phyloP scores from a whole-genome alignment of 2,113 vertebrate genomes.

The Ibidorhyncha struthersii region DNA sequence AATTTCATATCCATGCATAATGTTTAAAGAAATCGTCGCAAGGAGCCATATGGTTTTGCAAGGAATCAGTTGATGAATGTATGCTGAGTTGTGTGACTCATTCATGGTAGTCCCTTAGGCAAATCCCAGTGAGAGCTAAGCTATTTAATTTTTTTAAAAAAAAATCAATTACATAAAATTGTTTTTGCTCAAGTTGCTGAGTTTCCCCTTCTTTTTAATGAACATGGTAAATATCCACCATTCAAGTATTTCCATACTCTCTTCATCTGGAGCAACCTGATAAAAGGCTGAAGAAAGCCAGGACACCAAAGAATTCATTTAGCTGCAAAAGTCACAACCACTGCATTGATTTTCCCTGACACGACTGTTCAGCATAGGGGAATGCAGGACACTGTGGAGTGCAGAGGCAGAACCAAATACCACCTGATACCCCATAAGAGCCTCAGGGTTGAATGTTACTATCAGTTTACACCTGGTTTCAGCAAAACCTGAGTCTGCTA shows the following conservation, averaged over 20 bases:
- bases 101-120: not conserved
- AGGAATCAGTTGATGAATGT: not conserved
- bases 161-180: not conserved
- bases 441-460: not conserved
- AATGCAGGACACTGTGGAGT: not conserved
- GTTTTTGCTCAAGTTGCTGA: not conserved
- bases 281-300: not conserved
- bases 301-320: not conserved
- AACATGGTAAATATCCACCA: not conserved
- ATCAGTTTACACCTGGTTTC: not conserved
- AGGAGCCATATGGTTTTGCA: conserved; percentile 36
- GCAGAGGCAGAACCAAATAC: not conserved
- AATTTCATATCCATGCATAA: not conserved
- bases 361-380: not conserved
- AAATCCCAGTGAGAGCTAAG: not conserved
- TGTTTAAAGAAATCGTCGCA: conserved; percentile 21
- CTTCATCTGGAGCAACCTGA: not conserved
- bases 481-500: not conserved
- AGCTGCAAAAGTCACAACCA: not conserved
- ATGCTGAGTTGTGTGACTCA: conserved; percentile 4
- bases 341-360: not conserved
- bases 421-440: not conserved
- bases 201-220: not conserved
- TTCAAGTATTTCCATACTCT: not conserved
- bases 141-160: not conserved